Conservation (phyloP, 2,888 invertebrate species). For the Andrena bicolor region DNA sequence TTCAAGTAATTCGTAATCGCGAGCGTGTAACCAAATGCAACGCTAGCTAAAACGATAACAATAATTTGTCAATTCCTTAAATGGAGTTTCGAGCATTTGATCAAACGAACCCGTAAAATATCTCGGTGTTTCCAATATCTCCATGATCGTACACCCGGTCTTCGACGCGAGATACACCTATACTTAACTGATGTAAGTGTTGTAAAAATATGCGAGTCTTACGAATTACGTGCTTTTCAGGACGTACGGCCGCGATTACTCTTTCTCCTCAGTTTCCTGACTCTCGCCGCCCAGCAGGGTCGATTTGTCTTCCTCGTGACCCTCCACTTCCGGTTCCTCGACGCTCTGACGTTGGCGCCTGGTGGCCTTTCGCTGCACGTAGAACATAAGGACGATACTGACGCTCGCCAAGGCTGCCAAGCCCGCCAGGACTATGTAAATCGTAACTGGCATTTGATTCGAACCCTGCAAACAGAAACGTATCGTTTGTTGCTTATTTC, state of each 20-base stretch:
- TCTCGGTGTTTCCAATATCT: constrained; percentile 4
- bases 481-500: not conserved
- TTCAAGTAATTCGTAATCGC: not conserved
- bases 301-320: constrained; percentile 77
- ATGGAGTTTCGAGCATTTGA: constrained; percentile 9
- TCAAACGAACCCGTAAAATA: constrained; percentile 12
- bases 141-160: constrained; percentile 13
- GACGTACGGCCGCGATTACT: constrained; percentile 66
- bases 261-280: constrained; percentile 75
- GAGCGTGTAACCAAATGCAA: not conserved
- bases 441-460: constrained; percentile 59
- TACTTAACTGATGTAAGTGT: constrained; percentile 58
- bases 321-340: constrained; percentile 75
- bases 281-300: constrained; percentile 75
- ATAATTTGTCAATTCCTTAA: constrained; percentile 39
- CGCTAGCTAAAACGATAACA: not conserved
- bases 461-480: constrained; percentile 46
- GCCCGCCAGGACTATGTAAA: constrained; percentile 64
- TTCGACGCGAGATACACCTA: constrained; percentile 53
- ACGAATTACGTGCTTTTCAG: constrained; percentile 51
- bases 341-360: constrained; percentile 70
- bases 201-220: constrained; percentile 73
- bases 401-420: constrained; percentile 57
- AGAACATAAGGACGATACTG: constrained; percentile 67
- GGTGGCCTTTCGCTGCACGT: constrained; percentile 70